A percentile compares a stretch with the other conserved stretches of the same genome.
Conservation (phyloP, 2,113 vertebrate genomes). For the Spea bombifrons region DNA sequence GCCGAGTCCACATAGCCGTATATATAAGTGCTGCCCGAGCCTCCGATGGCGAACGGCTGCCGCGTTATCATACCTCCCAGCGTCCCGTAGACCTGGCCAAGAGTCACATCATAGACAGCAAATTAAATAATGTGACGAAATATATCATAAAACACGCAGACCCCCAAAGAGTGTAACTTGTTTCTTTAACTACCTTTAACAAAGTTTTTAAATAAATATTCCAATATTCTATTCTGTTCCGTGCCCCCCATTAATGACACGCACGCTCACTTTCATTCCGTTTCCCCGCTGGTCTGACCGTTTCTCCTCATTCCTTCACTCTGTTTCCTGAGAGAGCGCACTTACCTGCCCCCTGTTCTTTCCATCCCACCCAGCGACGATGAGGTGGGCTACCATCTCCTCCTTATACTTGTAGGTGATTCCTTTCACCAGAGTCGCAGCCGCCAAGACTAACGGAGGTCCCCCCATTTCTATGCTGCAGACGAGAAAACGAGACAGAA, state of each 20-base stretch:
- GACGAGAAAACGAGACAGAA: background rate
- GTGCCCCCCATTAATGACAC: no score
- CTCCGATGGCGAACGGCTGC: slow-evolving; percentile 77
- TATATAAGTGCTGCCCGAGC: slow-evolving; percentile 79
- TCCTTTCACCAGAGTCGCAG: slow-evolving; percentile 75
- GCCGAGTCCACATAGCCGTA: slow-evolving; percentile 81
- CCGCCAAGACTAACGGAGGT: slow-evolving; percentile 72
- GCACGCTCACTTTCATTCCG: background rate
- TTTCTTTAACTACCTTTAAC: no score
- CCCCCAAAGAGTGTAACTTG: no score
- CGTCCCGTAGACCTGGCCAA: slow-evolving; percentile 74
- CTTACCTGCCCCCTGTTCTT: slow-evolving; percentile 73
- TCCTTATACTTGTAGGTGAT: slow-evolving; percentile 84
- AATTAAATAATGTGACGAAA: no score
- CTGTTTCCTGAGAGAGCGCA: no score
- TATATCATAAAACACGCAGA: no score
- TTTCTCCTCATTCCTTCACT: background rate
- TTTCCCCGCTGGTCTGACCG: background rate
- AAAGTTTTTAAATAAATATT: no score
- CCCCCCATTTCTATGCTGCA: slow-evolving; percentile 72
- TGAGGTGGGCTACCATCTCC: slow-evolving; percentile 78
- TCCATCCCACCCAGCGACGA: slow-evolving; percentile 83
- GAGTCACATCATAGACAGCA: background rate
- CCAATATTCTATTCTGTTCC: no score
- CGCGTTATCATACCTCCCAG: slow-evolving; percentile 72